These are phyloP conservation scores for Trissolcus japonicus DNA, from an alignment of 2,888 invertebrate genomes.

Conservation along the genomic window DNA sequence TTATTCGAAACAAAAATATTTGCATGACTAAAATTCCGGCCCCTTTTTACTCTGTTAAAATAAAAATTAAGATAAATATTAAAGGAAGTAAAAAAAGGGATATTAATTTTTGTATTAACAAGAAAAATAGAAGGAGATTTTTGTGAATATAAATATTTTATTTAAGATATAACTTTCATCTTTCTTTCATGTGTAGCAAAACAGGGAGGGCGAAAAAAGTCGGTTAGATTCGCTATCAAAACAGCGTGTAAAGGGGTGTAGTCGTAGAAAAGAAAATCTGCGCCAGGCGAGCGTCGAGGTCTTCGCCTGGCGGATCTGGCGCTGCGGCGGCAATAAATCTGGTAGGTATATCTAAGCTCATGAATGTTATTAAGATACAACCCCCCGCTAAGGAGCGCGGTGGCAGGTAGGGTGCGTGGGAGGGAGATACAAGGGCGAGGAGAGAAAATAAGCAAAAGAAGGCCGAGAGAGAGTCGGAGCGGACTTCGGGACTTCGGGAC, in stretches of 20 bases:
- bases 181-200: conserved; percentile 33
- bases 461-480: conserved; percentile 38
- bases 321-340: conserved; percentile 76
- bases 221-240: conserved; percentile 51
- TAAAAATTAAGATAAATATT: no score
- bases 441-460: conserved; percentile 50
- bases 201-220: conserved; percentile 35
- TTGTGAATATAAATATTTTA: no score
- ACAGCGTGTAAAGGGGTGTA: conserved; percentile 43
- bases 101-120: no score
- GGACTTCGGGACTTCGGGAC: conserved; percentile 53
- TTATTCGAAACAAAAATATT: conserved; percentile 40
- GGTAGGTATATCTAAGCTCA: conserved; percentile 76
- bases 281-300: conserved; percentile 48
- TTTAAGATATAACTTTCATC: conserved; percentile 8
- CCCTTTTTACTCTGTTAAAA: no score
- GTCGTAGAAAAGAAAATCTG: conserved; percentile 57
- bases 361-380: conserved; percentile 77
- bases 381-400: conserved; percentile 68
- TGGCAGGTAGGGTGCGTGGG: conserved; percentile 62
- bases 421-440: conserved; percentile 61
- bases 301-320: conserved; percentile 63
- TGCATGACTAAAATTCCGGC: not conserved
- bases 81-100: no score
- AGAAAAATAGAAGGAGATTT: no score